These are phyloP conservation scores for Pissodes strobi DNA, from an alignment of 1,140 invertebrate genomes.

Conservation along the genomic window DNA sequence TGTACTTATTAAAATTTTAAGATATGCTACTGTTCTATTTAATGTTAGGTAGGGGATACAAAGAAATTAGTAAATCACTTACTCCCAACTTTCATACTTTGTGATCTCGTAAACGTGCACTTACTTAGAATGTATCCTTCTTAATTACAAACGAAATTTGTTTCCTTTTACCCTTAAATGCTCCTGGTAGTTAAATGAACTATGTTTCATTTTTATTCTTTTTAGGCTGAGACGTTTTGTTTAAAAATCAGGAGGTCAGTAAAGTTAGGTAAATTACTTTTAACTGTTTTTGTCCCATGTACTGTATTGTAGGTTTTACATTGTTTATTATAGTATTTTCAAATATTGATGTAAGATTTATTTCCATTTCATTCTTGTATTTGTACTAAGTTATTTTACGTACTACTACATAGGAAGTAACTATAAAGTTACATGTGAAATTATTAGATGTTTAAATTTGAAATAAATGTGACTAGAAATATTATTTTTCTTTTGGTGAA, in stretches of 20 bases:
- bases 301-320: constrained; percentile 43
- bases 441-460: constrained; percentile 53
- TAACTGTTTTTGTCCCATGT: constrained; percentile 25
- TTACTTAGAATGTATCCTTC: constrained; percentile 48
- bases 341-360: constrained; percentile 31
- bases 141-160: constrained; percentile 11
- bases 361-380: constrained; percentile 30
- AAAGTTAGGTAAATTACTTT: constrained; percentile 19
- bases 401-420: constrained; percentile 33
- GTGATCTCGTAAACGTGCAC: constrained; percentile 50
- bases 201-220: constrained; percentile 18
- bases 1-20: constrained; percentile 33
- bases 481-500: constrained; percentile 28
- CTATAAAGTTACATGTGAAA: constrained; percentile 45
- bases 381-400: constrained; percentile 23
- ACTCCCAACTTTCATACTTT: constrained; percentile 49
- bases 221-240: constrained; percentile 6
- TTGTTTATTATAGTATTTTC: constrained; percentile 43
- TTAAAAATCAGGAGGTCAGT: constrained; percentile 29
- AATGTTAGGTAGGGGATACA: constrained; percentile 44
- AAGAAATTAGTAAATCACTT: constrained; percentile 20
- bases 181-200: constrained; percentile 29
- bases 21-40: constrained; percentile 37
- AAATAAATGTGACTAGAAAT: constrained; percentile 53
- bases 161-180: constrained; percentile 3